Percentiles rank a stretch among this genome's conserved stretches.
Evolutionary conservation across 2,113 vertebrate species (phyloP).

Genomic region (Baryphthengus martii): DNA sequence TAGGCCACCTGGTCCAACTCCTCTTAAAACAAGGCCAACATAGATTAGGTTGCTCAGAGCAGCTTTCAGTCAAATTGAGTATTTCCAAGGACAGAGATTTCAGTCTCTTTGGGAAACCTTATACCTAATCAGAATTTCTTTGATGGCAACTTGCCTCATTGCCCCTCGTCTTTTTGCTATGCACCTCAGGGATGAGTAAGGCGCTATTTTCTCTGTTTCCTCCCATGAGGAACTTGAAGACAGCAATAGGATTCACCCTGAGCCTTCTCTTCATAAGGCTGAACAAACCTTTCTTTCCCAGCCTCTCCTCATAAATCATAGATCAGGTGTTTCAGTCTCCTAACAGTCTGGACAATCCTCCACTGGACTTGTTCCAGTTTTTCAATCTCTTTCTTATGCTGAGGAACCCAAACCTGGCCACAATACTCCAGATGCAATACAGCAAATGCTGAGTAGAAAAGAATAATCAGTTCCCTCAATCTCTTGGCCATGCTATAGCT

Average conservation of each 20-base stretch:
- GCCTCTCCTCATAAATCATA: not conserved
- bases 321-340: not conserved
- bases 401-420: not conserved
- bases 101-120: not conserved
- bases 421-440: not conserved
- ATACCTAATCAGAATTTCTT: not conserved
- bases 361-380: not conserved
- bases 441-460: not conserved
- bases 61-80: not conserved
- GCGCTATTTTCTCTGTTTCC: not conserved
- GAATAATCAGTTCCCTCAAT: not conserved
- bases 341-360: not conserved
- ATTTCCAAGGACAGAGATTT: not conserved
- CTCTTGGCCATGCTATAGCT: not conserved
- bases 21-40: not conserved
- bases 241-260: not conserved
- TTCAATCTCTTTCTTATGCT: not conserved
- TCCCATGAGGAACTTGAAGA: not conserved
- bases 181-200: not conserved
- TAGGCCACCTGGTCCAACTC: not conserved
- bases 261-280: not conserved
- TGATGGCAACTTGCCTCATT: not conserved
- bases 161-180: not conserved
- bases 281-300: not conserved
- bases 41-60: not conserved